Conservation (phyloP, 1,140 invertebrate species). For the Orchestia grillus region DNA sequence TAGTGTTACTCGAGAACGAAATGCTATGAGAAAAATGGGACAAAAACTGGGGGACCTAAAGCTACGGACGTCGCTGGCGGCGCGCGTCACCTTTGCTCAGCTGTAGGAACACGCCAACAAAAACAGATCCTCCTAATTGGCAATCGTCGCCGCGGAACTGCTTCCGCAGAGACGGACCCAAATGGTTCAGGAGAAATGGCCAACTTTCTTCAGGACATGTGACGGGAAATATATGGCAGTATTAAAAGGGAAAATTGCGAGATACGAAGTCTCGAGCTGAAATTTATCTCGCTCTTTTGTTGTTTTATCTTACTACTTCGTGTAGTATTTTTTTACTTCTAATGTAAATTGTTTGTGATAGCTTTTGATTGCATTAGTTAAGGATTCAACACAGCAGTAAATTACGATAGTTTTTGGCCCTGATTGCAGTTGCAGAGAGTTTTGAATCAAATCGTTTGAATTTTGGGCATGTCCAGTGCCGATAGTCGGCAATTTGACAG, state of each 20-base stretch:
- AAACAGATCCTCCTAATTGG: constrained; percentile 27
- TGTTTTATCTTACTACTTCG: not conserved
- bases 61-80: not conserved
- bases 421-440: too few species aligned
- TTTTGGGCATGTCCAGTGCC: too few species aligned
- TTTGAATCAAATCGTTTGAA: too few species aligned
- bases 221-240: not conserved
- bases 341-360: too few species aligned
- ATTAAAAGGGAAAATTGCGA: not conserved
- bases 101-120: not conserved
- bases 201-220: not conserved
- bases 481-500: too few species aligned
- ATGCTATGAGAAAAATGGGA: not conserved
- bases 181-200: not conserved
- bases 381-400: too few species aligned
- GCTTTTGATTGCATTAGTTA: too few species aligned
- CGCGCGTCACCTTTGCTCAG: not conserved
- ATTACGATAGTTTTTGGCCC: too few species aligned
- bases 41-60: not conserved
- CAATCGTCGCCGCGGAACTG: constrained; percentile 21
- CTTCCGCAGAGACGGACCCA: constrained; percentile 18
- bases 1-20: not conserved
- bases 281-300: not conserved
- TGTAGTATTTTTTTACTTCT: too few species aligned
- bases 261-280: not conserved